Percentiles rank a stretch among this genome's conserved stretches.
phyloP scores from a whole-genome alignment of 2,888 invertebrate species.

The Unio pictorum region DNA sequence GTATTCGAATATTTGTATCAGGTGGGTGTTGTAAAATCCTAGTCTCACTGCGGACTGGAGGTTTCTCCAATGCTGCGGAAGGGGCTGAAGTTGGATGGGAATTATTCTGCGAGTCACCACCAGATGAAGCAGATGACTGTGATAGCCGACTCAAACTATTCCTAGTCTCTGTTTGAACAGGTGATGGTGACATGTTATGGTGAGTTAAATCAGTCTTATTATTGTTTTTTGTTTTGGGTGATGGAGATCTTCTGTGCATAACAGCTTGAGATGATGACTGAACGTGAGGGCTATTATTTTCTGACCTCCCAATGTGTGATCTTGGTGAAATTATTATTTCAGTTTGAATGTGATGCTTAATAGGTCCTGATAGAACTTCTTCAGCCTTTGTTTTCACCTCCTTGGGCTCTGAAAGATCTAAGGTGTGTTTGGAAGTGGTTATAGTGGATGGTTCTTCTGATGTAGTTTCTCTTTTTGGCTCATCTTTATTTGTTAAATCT shows the following conservation, averaged over 20 bases:
- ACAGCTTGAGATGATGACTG: background rate
- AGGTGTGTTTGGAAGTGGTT: too few species aligned
- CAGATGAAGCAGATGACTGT: conserved; percentile 47
- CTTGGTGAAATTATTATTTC: too few species aligned
- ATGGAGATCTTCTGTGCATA: conserved; percentile 6
- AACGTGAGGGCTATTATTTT: background rate
- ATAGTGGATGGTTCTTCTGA: too few species aligned
- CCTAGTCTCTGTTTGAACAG: conserved; percentile 22
- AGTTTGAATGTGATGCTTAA: too few species aligned
- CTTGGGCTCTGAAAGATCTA: too few species aligned
- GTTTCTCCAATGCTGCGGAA: conserved; percentile 23
- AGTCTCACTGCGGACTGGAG: conserved; percentile 46
- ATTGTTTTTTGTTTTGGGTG: conserved; percentile 13
- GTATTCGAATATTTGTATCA: conserved; percentile 25
- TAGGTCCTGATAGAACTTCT: too few species aligned
- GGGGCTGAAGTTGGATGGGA: conserved; percentile 24
- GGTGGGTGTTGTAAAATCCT: conserved; percentile 41
- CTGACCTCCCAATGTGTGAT: background rate
- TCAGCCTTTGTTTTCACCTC: too few species aligned
- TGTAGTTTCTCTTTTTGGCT: too few species aligned
- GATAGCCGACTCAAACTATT: conserved; percentile 51
- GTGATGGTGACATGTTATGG: conserved; percentile 37
- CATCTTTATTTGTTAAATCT: background rate
- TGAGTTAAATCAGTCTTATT: conserved; percentile 18
- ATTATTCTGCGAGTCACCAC: conserved; percentile 23